Base-by-base conservation (phyloP, 2,113 vertebrate genomes). In the Chloebia gouldiae region DNA sequence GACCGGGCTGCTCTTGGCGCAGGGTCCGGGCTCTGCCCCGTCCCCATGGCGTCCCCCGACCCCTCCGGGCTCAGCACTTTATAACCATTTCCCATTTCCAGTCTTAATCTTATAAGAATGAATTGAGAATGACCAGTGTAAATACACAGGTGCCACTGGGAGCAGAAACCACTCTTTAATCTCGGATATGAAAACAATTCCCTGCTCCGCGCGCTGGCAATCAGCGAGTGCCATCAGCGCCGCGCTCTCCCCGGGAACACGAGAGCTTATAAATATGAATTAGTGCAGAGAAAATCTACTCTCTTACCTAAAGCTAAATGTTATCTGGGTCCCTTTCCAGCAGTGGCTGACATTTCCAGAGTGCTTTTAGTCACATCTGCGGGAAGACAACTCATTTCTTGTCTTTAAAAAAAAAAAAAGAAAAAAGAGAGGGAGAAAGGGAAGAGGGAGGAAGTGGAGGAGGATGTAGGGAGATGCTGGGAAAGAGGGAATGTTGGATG, bases 231-330 rank as follows among this genome's bases (percentile, higher is more conserved):
- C 96, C 88, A 90, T 94, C 92, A 93, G 92, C 72, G 83, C 92
- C 60, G 64, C 40, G 86, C 93, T 89, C 97, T 97, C 95, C 92
- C 95, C 78, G 92, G 96, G 95, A 97, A 95, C 86, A 87, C 84
- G 77, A 95, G 88, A 95, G 96, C 96, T 97, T 96, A 98, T 97
- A 97, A 97, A 97, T 97, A 98, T 97, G 97, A 98, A 97, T 97
- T 97, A 97, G 96, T 24, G 90, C 88, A 27, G 95, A 96, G 96
- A 97, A 97, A 97, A 97, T 96, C 94, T 95, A 95, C 95, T 97
- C 97, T 97, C 95, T 97, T 96, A 97, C 97, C 96, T 97, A 96
- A 93, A 97, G 97, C 97, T 95, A 97, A 97, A 97, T 97, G 97
- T 97, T 97, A 97, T 97, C 95, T 86, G 93, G 95, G 93, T 95